Percentiles rank a stretch among this genome's conserved stretches.
These are phyloP conservation scores for Leptopilina clavipes DNA, from an alignment of 1,140 invertebrate species.

Conservation along the genomic window DNA sequence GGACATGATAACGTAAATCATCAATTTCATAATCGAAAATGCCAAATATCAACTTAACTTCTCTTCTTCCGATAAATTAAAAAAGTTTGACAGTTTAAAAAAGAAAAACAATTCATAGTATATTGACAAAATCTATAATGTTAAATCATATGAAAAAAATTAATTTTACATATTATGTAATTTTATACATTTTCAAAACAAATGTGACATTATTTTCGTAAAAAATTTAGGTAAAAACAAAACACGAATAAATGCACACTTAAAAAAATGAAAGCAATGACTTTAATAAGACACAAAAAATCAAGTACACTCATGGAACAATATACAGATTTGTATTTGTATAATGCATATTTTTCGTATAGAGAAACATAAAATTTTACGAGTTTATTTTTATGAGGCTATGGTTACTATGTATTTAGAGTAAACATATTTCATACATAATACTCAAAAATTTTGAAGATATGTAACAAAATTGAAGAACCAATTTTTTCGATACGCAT, in stretches of 20 bases:
- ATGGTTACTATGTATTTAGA: neutral
- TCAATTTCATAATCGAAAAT: neutral
- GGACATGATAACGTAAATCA: no score
- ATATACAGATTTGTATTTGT: conserved; percentile 37
- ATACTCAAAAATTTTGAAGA: neutral
- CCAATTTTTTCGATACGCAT: neutral
- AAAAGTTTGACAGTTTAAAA: no score
- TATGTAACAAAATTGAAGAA: conserved; percentile 1
- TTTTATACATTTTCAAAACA: conserved; percentile 27
- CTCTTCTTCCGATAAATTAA: neutral
- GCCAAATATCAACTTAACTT: conserved; percentile 41
- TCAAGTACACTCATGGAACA: conserved; percentile 68
- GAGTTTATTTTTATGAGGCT: conserved; percentile 6
- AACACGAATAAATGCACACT: conserved; percentile 43
- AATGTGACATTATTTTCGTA: conserved; percentile 30
- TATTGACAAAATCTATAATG: no score
- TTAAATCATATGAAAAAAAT: neutral
- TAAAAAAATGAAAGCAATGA: conserved; percentile 71
- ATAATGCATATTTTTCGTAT: conserved; percentile 36
- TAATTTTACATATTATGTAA: neutral
- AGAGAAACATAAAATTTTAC: conserved; percentile 37
- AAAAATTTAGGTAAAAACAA: conserved; percentile 46
- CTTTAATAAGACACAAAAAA: conserved; percentile 65
- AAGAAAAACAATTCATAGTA: no score
- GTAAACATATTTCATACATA: neutral